Evolutionary conservation across 2,113 vertebrate species (phyloP), one percentile per base, ranked within the genome.

Genomic region (Caloenas nicobarica): DNA sequence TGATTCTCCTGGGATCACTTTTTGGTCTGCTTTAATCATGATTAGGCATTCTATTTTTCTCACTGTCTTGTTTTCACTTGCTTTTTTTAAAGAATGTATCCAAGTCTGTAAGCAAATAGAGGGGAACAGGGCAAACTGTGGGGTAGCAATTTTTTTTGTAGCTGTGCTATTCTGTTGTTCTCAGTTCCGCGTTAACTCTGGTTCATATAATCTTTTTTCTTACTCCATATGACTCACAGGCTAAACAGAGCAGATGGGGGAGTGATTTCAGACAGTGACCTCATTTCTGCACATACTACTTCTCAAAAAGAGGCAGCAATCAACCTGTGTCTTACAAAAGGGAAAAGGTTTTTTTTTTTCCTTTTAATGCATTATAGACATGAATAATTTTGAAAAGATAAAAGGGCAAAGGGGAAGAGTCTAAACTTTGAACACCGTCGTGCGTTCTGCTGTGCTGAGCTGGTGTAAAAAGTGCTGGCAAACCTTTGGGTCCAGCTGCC

Each of bases 261-360:
- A 94, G 94, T 92, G 82, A 97, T 93, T 96, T 96, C 94, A 96
- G 95, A 93, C 94, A 90, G 58, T 93, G 92, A 96, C 95, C 95
- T 97, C 95, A 95, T 95, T 97, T 95, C 94, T 92, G 81, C 86
- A 72, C 78, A 65, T 76, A 93, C 28, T 93, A 48, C 74, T 94
- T 90, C 66, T 95, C 90, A 61, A 80, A 89, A 95, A 88, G 54
- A 90, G 71, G 54, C 71, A 90, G 86, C 58, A 90, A 80, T 83
- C 80, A 93, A 83, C 88, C 25, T 80, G 25, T 71, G 66, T 77
- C 91, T 86, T 80, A 60, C 29, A 65, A 73, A 81, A 77, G 54
- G 44, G 34, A 93, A 62, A 90, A 90, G 31, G 51, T 44, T 78
- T 6, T 24, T 13, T 38, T 6, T 72, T 51, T 53, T 2, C 21